phyloP scores from a whole-genome alignment of 2,888 invertebrate genomes.

The Ormyrus rosae region DNA sequence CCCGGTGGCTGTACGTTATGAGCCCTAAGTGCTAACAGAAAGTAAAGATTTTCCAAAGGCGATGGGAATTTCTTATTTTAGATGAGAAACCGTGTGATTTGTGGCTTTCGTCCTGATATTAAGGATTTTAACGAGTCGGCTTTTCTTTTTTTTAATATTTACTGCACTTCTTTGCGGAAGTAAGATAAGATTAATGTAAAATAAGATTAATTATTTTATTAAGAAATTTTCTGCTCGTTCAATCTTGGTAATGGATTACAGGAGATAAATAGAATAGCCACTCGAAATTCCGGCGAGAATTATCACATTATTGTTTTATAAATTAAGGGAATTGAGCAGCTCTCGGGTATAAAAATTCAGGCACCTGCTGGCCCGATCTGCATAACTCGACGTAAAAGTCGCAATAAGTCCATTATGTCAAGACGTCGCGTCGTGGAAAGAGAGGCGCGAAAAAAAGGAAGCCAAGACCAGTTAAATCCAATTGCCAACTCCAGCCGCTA shows the following conservation, averaged over 20 bases:
- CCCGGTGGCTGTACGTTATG: constrained; percentile 38
- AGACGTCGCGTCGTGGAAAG: constrained; percentile 29
- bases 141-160: not conserved
- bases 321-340: constrained; percentile 42
- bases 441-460: constrained; percentile 3
- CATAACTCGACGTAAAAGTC: constrained; percentile 57
- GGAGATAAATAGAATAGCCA: too few species aligned
- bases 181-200: too few species aligned
- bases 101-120: constrained; percentile 14
- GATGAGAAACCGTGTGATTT: constrained; percentile 44
- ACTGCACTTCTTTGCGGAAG: too few species aligned
- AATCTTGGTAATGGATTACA: too few species aligned
- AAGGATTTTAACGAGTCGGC: not conserved
- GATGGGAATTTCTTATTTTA: constrained; percentile 50
- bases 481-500: constrained; percentile 25
- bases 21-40: constrained; percentile 49
- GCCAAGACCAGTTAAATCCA: constrained; percentile 50
- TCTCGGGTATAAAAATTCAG: constrained; percentile 39
- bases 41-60: constrained; percentile 27
- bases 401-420: constrained; percentile 54
- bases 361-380: constrained; percentile 48
- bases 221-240: too few species aligned
- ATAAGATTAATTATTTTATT: too few species aligned
- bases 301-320: constrained; percentile 56
- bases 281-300: constrained; percentile 27